Conservation (phyloP, 2,113 vertebrate genomes). For the Caloenas nicobarica region DNA sequence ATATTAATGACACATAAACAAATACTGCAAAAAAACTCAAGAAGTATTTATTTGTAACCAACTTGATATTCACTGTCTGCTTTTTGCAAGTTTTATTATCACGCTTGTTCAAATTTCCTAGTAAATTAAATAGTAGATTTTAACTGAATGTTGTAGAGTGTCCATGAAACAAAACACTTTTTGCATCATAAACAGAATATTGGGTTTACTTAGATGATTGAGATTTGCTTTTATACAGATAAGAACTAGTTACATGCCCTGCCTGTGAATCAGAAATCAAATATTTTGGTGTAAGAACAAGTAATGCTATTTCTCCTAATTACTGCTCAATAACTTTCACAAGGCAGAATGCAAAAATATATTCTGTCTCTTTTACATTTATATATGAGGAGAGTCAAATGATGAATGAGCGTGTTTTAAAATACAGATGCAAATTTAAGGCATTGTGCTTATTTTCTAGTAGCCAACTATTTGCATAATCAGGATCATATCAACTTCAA, state of each 20-base stretch:
- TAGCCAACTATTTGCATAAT: constrained; percentile 3
- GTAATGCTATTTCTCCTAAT: background rate
- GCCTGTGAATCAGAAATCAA: background rate
- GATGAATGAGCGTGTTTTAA: background rate
- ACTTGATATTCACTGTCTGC: background rate
- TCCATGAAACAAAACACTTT: background rate
- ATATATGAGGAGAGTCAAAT: background rate
- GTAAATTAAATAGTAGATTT: background rate
- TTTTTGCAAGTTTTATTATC: background rate
- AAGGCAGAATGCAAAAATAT: background rate
- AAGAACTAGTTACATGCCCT: background rate
- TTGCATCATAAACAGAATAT: background rate
- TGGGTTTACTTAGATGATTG: background rate
- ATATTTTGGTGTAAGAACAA: background rate
- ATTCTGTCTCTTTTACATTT: background rate
- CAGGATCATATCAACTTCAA: background rate
- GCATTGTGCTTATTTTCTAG: background rate
- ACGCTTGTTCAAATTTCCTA: background rate
- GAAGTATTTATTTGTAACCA: background rate
- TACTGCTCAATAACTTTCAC: background rate
- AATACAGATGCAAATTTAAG: background rate
- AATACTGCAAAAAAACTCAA: background rate
- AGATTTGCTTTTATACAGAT: background rate
- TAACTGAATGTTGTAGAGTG: background rate
- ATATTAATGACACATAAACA: constrained; percentile 9